These are phyloP conservation scores for Strix aluco DNA, from an alignment of 2,113 vertebrate genomes.

Conservation along the genomic window DNA sequence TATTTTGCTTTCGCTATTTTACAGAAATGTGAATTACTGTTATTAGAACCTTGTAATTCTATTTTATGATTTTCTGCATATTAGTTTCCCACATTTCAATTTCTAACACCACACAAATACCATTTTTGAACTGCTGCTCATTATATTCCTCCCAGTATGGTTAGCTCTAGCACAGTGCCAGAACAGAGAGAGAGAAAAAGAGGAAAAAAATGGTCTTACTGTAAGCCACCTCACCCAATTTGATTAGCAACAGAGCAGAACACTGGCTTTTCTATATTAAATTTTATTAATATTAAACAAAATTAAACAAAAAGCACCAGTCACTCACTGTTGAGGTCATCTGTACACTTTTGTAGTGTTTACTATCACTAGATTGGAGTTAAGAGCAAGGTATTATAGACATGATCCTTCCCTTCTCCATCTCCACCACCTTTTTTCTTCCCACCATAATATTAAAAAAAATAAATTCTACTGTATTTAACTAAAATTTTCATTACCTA, in stretches of 20 bases:
- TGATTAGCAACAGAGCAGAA: background rate
- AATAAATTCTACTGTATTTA: background rate
- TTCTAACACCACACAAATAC: background rate
- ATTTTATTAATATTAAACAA: no score
- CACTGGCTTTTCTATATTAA: background rate
- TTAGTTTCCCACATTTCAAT: background rate
- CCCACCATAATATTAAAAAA: background rate
- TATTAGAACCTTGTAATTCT: background rate
- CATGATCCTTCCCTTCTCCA: background rate
- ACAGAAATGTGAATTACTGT: background rate
- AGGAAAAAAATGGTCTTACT: background rate
- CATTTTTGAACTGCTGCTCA: background rate
- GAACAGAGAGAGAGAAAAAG: background rate
- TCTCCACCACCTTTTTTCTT: background rate
- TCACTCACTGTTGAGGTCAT: background rate
- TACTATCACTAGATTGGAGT: background rate
- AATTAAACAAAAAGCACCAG: background rate
- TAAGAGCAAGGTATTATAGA: background rate
- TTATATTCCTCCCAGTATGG: background rate
- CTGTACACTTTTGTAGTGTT: background rate
- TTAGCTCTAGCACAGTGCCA: background rate
- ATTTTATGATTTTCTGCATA: background rate
- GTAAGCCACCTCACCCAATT: background rate
- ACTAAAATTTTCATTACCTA: background rate
- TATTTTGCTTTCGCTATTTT: background rate